These are phyloP conservation scores for Dolichopus griseipennis DNA, from an alignment of 2,888 invertebrate genomes.

Conservation along the genomic window DNA sequence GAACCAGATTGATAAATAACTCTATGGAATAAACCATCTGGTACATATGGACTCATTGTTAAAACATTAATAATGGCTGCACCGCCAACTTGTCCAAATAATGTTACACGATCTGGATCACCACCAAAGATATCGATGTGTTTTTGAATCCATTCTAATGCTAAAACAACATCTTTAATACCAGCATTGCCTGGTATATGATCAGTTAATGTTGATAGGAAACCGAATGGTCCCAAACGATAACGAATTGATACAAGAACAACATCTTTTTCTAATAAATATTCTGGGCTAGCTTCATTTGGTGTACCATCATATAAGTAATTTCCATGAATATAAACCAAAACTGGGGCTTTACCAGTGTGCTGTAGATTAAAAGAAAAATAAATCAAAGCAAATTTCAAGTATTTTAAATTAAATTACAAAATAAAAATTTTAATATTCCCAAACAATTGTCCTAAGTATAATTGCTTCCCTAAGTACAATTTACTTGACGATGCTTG, in stretches of 20 bases:
- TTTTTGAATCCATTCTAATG: slow-evolving; percentile 47
- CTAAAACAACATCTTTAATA: slow-evolving; percentile 45
- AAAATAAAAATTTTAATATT: not conserved
- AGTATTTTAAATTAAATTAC: not conserved
- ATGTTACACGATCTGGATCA: slow-evolving; percentile 44
- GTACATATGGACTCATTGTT: slow-evolving; percentile 41
- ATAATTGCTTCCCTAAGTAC: no score
- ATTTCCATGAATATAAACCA: slow-evolving; percentile 45
- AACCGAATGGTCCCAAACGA: slow-evolving; percentile 47
- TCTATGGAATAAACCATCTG: slow-evolving; percentile 44
- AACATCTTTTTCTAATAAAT: slow-evolving; percentile 44
- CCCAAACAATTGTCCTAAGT: not conserved
- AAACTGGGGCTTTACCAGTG: slow-evolving; percentile 35
- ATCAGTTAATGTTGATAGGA: slow-evolving; percentile 46
- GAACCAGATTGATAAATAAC: slow-evolving; percentile 49
- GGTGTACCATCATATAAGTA: slow-evolving; percentile 40
- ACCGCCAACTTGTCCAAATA: slow-evolving; percentile 50
- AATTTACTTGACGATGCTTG: no score
- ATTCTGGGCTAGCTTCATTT: slow-evolving; percentile 37
- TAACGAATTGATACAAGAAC: slow-evolving; percentile 46
- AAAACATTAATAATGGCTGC: slow-evolving; percentile 45
- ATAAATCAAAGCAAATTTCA: no score
- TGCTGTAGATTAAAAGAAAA: slow-evolving; percentile 25
- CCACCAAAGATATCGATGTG: slow-evolving; percentile 47
- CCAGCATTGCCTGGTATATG: slow-evolving; percentile 49